Percentiles rank a stretch among this genome's conserved stretches.
These are phyloP conservation scores for Pteronura brasiliensis DNA, from an alignment of 2,113 vertebrate species.

Conservation along the genomic window DNA sequence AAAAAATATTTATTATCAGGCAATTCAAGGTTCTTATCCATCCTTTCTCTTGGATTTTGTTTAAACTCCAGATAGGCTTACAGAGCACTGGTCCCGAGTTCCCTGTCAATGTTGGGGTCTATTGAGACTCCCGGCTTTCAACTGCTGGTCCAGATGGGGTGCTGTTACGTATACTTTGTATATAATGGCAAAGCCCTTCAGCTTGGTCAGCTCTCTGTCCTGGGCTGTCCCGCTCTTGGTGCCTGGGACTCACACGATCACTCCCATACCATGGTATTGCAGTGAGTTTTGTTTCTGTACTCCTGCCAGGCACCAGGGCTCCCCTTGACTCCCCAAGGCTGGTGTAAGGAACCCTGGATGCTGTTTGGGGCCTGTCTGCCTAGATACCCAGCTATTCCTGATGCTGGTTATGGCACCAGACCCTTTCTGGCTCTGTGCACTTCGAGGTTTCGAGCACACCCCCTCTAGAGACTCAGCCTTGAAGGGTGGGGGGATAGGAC, in stretches of 20 bases:
- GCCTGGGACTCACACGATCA: background rate
- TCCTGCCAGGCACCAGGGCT: background rate
- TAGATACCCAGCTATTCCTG: background rate
- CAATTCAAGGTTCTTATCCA: background rate
- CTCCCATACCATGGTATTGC: too few species aligned
- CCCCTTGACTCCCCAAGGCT: background rate
- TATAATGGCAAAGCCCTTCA: background rate
- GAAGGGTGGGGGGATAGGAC: background rate
- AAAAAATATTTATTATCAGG: background rate
- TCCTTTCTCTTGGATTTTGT: background rate
- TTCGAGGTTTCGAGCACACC: background rate
- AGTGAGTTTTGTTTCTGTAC: background rate
- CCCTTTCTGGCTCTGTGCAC: background rate
- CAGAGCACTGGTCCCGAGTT: background rate
- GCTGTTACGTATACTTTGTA: background rate
- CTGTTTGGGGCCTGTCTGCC: background rate
- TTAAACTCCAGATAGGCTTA: background rate
- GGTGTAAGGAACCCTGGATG: background rate
- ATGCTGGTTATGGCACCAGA: background rate
- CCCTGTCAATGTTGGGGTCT: background rate
- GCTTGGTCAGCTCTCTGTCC: background rate
- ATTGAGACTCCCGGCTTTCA: background rate
- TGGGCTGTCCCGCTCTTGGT: background rate
- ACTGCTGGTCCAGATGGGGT: background rate
- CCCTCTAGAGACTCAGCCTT: background rate